Conservation (phyloP, 2,113 vertebrate genomes). For the Platysteira castanea region DNA sequence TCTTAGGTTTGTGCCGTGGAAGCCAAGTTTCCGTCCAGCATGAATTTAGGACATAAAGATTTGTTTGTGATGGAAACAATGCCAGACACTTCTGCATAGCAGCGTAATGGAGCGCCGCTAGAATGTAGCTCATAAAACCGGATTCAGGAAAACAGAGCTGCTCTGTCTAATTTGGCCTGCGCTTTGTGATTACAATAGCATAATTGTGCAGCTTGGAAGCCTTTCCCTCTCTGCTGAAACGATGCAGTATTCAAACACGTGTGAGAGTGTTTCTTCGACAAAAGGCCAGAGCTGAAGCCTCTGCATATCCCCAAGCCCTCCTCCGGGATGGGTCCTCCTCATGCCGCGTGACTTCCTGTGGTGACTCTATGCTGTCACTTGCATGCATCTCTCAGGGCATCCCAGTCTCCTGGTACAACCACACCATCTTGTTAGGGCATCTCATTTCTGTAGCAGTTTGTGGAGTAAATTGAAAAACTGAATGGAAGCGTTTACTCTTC, state of each 20-base stretch:
- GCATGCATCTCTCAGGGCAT: neutral
- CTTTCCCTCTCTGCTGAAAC: constrained; percentile 18
- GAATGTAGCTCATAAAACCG: constrained; percentile 55
- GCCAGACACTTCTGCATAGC: constrained; percentile 60
- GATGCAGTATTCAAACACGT: constrained; percentile 46
- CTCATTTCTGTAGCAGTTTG: neutral
- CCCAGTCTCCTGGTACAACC: neutral
- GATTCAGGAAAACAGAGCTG: constrained; percentile 55
- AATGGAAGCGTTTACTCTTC: neutral
- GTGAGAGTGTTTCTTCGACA: neutral
- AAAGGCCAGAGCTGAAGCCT: neutral
- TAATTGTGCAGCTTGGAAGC: constrained; percentile 53
- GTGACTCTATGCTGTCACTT: neutral
- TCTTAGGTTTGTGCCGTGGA: constrained; percentile 45
- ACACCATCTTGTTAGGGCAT: neutral
- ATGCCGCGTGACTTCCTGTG: accelerated
- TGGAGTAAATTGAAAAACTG: neutral
- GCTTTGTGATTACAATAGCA: constrained; percentile 32
- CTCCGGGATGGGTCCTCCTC: neutral
- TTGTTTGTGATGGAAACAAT: constrained; percentile 67
- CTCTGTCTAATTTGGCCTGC: constrained; percentile 45
- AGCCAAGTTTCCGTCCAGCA: constrained; percentile 54
- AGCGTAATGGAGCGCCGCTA: constrained; percentile 1
- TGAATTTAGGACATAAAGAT: constrained; percentile 63
- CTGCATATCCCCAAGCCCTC: neutral